phyloP scores from a whole-genome alignment of 1,140 invertebrate genomes.

The Drosophila jambulina region DNA sequence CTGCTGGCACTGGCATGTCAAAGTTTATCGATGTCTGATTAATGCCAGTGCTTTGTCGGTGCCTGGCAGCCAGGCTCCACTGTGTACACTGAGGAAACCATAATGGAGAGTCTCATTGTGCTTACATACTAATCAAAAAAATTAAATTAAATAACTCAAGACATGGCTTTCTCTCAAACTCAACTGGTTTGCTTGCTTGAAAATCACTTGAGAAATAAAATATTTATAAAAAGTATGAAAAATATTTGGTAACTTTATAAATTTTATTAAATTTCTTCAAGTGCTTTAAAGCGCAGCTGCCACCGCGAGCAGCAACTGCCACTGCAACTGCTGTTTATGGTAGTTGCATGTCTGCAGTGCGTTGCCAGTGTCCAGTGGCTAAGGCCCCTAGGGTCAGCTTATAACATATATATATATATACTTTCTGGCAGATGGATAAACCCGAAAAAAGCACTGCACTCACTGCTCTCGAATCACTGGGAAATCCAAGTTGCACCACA shows the following conservation, averaged over 20 bases:
- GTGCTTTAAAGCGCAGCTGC: constrained; percentile 16
- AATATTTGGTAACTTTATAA: no score
- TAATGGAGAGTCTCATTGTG: no score
- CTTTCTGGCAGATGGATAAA: constrained; percentile 34
- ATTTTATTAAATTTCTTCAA: background rate
- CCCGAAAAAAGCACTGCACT: constrained; percentile 1
- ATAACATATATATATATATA: constrained; percentile 28
- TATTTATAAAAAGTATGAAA: background rate
- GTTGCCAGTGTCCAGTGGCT: constrained; percentile 13
- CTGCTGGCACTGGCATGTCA: constrained; percentile 58
- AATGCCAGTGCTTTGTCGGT: constrained; percentile 58
- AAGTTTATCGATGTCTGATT: constrained; percentile 75
- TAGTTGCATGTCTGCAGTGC: constrained; percentile 53
- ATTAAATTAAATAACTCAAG: background rate
- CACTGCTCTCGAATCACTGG: constrained; percentile 18
- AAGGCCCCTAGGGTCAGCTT: constrained; percentile 63
- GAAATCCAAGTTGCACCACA: background rate
- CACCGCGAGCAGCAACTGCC: constrained; percentile 25
- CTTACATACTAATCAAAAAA: no score
- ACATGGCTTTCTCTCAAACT: background rate
- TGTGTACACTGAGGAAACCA: constrained; percentile 38
- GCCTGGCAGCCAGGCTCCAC: constrained; percentile 21
- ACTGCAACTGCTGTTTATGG: constrained; percentile 73
- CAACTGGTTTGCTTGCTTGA: background rate
- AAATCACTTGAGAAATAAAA: background rate